Base-by-base conservation (phyloP, 2,113 vertebrate genomes). In the Carassius carassius region DNA sequence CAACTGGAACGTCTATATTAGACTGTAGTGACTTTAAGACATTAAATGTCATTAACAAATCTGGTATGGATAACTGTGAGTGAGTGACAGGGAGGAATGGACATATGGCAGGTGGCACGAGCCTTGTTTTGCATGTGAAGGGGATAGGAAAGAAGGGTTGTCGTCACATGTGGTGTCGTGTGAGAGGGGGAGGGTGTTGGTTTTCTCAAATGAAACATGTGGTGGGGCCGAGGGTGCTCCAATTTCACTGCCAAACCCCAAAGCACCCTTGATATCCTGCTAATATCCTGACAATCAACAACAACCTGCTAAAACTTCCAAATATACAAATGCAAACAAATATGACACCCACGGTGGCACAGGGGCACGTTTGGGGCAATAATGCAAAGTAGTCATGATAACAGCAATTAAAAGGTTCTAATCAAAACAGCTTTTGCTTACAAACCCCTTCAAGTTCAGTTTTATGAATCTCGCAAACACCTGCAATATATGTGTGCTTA, bases 31-130 rank as follows among this genome's bases (percentile, higher is more conserved):
- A n/a, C 37, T 65, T 56, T 49, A 78, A 25, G 41, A 78, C 32
- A 73, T 83, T 51, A 79, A 67, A 72, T 47, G 62, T 16, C 78
- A 58, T 58, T 82, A 47, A 67, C 70, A 79, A 80, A 83, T 51
- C 47, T 80, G 65, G 2, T 14, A 74, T 11, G 17, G 17, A 16
- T 67, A 10, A 82, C 35, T 79, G 63, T 78, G 65, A 73, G 63
- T 78, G 65, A 73, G 10, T 41, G 78, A 78, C 32, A 23, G 19
- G 41, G 14, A 47, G 29, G 23, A 77, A 56, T 81, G 19, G n/a
- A 72, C 76, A 83, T 23, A 69, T 62, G 81, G 79, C 78, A 86
- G 72, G 82, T 73, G 73, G 37, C 10, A 81, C 16, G 12, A 81
- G 29, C 82, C 16, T 29, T 70, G 72, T 41, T 82, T 67, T 58